Base-by-base conservation (phyloP, 2,888 invertebrate genomes). In the Tipula helvola region DNA sequence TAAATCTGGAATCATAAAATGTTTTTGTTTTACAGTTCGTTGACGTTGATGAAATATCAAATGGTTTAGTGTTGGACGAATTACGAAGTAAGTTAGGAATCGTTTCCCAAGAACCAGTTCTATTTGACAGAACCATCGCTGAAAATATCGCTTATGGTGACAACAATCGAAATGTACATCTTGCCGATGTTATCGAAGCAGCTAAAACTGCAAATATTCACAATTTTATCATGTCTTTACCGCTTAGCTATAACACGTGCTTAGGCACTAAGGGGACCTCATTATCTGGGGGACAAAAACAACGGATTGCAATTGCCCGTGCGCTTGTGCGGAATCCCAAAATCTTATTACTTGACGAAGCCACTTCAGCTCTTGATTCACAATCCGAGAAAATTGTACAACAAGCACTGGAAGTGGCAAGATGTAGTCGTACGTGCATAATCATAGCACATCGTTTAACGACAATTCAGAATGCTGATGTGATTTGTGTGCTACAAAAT, bases 121-220 rank as follows among this genome's bases (percentile, higher is more conserved):
- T 97, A 0, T 97, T 97, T 90, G 96, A 96, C 90, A 93, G 95
- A 84, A 95, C 95, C 85, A 96, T 97, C 86, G 94, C 94, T 0
- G 96, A 97, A 89, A 97, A 97, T 90, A 97, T 98, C 89, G 95
- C 95, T 0, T 97, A 97, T 89, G 97, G 97, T 0, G 96, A 96
- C 91, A 96, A 96, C 90, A 93, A 92, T 0, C 92, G 96, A 0
- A 88, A 89, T 0, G 94, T 96, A 13, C 89, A 93, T 0, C 95
- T 95, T 90, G 93, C 94, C 5, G 96, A 97, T 89, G 93, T 97
- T 84, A 95, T 96, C 13, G 92, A 92, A 3, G 96, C 95, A 0
- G 95, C 96, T 0, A 95, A 94, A 89, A 93, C 93, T 87, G 96
- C 97, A 1, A 97, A 97, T 89, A 96, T 96, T 85, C 97, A 97